A percentile compares a stretch with the other conserved stretches of the same genome.
Conservation (phyloP, 2,113 vertebrate genomes). For the Chaenogobius annularis region DNA sequence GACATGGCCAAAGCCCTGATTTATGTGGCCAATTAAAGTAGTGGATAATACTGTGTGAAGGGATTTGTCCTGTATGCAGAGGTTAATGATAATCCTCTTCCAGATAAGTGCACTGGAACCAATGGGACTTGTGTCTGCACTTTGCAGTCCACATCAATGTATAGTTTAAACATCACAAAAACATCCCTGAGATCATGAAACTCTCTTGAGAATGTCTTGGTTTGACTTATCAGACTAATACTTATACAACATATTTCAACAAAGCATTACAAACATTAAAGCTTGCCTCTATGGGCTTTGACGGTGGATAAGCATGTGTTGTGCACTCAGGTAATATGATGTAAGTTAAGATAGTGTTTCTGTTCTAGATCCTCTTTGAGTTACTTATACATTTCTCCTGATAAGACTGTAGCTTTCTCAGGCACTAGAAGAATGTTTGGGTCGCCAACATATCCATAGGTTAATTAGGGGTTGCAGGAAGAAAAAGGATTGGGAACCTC, state of each 20-base stretch:
- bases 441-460: too few species aligned
- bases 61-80: conserved; percentile 63
- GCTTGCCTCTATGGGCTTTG: neutral
- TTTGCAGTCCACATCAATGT: conserved; percentile 33
- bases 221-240: conserved; percentile 37
- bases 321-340: neutral
- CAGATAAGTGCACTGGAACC: conserved; percentile 69
- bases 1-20: conserved; percentile 60
- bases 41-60: conserved; percentile 63
- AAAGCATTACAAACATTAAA: conserved; percentile 28
- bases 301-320: neutral
- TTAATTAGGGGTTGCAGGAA: too few species aligned
- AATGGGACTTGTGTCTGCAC: conserved; percentile 52
- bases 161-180: conserved; percentile 29
- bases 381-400: neutral
- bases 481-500: too few species aligned
- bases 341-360: neutral
- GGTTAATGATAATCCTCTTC: conserved; percentile 72
- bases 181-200: conserved; percentile 41
- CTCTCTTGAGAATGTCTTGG: conserved; percentile 42
- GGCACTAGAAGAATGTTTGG: too few species aligned
- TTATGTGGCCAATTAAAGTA: conserved; percentile 73
- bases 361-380: neutral
- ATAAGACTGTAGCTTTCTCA: too few species aligned
- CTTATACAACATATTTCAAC: neutral